phyloP scores from a whole-genome alignment of 2,888 invertebrate genomes.

The Epiperipatus broadwayi region DNA sequence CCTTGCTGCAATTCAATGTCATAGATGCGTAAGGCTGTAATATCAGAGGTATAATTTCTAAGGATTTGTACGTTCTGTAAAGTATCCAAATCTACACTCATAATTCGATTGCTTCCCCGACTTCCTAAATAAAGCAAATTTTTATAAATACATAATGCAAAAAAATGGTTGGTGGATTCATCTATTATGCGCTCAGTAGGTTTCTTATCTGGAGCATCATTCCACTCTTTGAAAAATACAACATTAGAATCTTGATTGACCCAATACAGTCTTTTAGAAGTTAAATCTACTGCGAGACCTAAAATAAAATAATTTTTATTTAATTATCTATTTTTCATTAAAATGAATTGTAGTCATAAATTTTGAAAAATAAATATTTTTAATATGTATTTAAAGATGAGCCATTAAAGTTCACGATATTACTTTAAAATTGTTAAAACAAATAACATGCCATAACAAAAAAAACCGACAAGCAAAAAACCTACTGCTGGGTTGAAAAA shows the following conservation, averaged over 20 bases:
- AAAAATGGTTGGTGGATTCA: too few relatives aligned
- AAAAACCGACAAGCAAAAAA: conserved; percentile 10
- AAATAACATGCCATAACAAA: conserved; percentile 8
- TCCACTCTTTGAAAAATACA: too few relatives aligned
- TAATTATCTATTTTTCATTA: too few relatives aligned
- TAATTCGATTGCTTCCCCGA: conserved; percentile 40
- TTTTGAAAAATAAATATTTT: too few relatives aligned
- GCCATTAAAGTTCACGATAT: too few relatives aligned
- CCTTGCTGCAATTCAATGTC: conserved; percentile 42
- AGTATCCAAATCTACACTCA: conserved; percentile 40
- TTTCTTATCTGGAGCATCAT: too few relatives aligned
- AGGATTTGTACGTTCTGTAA: conserved; percentile 35
- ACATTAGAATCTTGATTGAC: conserved; percentile 33
- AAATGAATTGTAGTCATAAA: too few relatives aligned
- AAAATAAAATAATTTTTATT: too few relatives aligned
- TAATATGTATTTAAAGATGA: too few relatives aligned
- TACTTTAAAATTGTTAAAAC: conserved; percentile 17
- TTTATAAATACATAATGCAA: conserved; percentile 46
- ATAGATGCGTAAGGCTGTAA: conserved; percentile 35
- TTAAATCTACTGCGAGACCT: conserved; percentile 43
- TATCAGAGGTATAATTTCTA: conserved; percentile 37
- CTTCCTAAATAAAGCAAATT: conserved; percentile 46
- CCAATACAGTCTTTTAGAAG: conserved; percentile 48
- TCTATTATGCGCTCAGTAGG: too few relatives aligned
- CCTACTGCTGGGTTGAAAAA: too few relatives aligned